Conservation (phyloP, 2,888 invertebrate species). For the Callyntrura sp. region DNA sequence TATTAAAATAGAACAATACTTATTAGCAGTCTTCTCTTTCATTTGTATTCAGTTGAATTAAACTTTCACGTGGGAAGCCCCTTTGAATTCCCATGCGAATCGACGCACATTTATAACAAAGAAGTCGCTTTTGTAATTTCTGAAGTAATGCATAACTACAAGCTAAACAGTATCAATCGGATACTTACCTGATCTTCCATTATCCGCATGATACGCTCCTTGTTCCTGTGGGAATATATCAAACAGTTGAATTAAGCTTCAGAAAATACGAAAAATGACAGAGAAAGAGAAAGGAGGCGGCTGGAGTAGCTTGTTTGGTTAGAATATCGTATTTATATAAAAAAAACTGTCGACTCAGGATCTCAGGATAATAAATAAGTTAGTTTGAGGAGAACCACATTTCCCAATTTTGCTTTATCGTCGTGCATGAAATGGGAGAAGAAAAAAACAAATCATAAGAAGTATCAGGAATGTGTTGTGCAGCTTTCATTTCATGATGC, state of each 20-base stretch:
- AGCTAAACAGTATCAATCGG: neutral
- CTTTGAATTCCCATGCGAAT: slow-evolving; percentile 15
- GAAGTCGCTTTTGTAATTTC: neutral
- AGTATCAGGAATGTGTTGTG: slow-evolving; percentile 22
- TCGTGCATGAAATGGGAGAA: neutral
- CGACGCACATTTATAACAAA: neutral
- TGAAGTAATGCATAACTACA: neutral
- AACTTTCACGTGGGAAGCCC: neutral
- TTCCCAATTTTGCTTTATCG: neutral
- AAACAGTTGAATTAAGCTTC: too few relatives aligned
- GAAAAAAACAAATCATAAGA: neutral
- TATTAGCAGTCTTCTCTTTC: neutral
- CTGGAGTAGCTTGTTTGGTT: too few relatives aligned
- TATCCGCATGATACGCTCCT: slow-evolving; percentile 71
- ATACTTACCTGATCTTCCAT: slow-evolving; percentile 80
- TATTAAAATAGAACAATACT: neutral
- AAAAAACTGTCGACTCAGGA: neutral
- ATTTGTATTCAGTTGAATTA: too few relatives aligned
- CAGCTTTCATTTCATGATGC: neutral
- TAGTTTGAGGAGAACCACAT: neutral
- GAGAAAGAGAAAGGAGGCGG: neutral
- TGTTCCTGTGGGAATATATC: slow-evolving; percentile 44
- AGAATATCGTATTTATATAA: too few relatives aligned
- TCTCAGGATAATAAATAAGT: neutral
- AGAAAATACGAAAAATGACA: neutral